These are phyloP conservation scores for Tetragnatha montana DNA, from an alignment of 2,888 invertebrate genomes.

Conservation along the genomic window DNA sequence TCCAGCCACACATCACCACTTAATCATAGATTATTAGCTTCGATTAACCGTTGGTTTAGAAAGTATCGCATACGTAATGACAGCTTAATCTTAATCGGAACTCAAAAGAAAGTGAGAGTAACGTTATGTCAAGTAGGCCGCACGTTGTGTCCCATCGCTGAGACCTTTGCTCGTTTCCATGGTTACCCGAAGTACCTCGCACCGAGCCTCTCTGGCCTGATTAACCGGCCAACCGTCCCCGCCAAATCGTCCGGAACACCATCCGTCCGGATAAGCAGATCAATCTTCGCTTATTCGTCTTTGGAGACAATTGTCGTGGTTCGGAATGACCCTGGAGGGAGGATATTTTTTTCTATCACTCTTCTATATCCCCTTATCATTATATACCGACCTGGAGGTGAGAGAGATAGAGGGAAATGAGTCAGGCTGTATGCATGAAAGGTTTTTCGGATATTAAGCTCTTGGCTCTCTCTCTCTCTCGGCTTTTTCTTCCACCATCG, in stretches of 20 bases:
- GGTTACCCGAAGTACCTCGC: no score
- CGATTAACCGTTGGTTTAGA: no score
- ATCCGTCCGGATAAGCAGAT: constrained; percentile 47
- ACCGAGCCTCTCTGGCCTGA: constrained; percentile 45
- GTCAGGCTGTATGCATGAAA: background rate
- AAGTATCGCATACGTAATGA: no score
- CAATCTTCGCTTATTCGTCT: constrained; percentile 2
- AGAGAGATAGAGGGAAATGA: background rate
- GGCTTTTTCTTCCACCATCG: no score
- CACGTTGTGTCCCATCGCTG: no score
- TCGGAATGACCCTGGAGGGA: constrained; percentile 27
- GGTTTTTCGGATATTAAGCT: background rate
- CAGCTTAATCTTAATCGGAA: no score
- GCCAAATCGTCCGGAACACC: constrained; percentile 67
- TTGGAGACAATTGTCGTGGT: background rate
- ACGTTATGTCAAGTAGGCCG: no score
- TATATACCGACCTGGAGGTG: background rate
- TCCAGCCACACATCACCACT: no score
- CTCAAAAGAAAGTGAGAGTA: no score
- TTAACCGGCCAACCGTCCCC: constrained; percentile 55
- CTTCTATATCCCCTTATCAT: background rate
- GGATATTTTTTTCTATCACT: background rate
- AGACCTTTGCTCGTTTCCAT: no score
- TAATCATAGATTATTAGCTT: no score
- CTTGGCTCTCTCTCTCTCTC: no score